These are phyloP conservation scores for Larimichthys polyactis DNA, from an alignment of 2,113 vertebrate genomes.

Conservation along the genomic window DNA sequence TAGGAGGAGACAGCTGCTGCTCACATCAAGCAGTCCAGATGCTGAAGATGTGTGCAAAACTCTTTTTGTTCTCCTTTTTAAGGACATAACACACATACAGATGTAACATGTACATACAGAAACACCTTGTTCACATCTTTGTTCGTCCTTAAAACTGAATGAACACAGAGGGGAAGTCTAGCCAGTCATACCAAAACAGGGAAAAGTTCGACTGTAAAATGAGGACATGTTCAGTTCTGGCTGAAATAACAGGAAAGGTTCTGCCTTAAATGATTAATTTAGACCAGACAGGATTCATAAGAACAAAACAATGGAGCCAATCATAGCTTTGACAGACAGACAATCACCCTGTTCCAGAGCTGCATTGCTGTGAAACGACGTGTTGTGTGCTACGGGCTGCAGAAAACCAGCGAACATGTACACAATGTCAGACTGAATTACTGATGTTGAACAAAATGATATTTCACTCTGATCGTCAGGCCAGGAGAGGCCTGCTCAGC, in stretches of 20 bases:
- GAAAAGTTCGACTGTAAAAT: neutral
- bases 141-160: slow-evolving; percentile 14
- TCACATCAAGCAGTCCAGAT: slow-evolving; percentile 23
- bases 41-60: slow-evolving; percentile 1
- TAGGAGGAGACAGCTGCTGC: slow-evolving; percentile 1
- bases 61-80: neutral
- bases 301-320: neutral
- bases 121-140: slow-evolving; percentile 45
- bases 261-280: neutral
- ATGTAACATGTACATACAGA: slow-evolving; percentile 28
- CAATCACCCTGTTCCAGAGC: too few species aligned
- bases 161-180: neutral
- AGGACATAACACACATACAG: slow-evolving; percentile 11
- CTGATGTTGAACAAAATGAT: neutral
- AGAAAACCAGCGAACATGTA: neutral
- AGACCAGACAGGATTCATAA: neutral
- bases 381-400: neutral
- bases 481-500: neutral
- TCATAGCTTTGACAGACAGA: too few species aligned
- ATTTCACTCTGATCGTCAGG: neutral
- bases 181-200: neutral
- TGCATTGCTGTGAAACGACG: neutral
- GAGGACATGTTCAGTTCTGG: neutral
- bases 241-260: neutral
- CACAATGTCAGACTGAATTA: neutral